Evolutionary conservation across 2,888 invertebrate species (phyloP).

Genomic region (Heliconius cydno): DNA sequence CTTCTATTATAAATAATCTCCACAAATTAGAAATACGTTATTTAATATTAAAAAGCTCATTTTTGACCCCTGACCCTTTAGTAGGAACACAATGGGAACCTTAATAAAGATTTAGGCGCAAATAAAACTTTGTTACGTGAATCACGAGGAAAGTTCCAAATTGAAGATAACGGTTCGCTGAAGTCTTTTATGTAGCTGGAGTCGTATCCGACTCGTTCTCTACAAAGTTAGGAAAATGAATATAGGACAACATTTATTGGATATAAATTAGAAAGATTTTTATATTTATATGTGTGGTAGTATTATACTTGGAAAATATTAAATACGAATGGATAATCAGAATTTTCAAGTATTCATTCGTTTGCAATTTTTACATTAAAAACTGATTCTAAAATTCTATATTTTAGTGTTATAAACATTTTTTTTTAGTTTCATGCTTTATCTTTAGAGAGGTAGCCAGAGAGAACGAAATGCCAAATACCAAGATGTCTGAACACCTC

Average conservation of each 20-base stretch:
- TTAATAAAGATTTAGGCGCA: conserved; percentile 35
- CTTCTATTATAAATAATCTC: neutral
- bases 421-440: too few species aligned
- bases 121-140: conserved; percentile 29
- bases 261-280: neutral
- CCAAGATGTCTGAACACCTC: too few species aligned
- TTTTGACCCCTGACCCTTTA: conserved; percentile 20
- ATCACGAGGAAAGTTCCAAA: conserved; percentile 32
- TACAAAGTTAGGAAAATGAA: conserved; percentile 12
- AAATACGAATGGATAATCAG: too few species aligned
- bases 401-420: too few species aligned
- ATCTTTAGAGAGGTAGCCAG: too few species aligned
- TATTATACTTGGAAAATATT: too few species aligned
- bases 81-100: conserved; percentile 9
- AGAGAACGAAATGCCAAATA: too few species aligned
- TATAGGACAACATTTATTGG: conserved; percentile 1
- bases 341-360: too few species aligned
- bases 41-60: conserved; percentile 11
- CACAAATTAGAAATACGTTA: neutral
- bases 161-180: conserved; percentile 28
- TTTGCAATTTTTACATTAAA: too few species aligned
- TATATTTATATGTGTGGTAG: neutral
- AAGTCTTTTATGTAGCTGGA: conserved; percentile 26
- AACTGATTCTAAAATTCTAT: too few species aligned
- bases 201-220: conserved; percentile 5